Percentiles rank a stretch among this genome's conserved stretches.
Conservation (phyloP, 2,888 invertebrate genomes). For the Sinohyriopsis cumingii region DNA sequence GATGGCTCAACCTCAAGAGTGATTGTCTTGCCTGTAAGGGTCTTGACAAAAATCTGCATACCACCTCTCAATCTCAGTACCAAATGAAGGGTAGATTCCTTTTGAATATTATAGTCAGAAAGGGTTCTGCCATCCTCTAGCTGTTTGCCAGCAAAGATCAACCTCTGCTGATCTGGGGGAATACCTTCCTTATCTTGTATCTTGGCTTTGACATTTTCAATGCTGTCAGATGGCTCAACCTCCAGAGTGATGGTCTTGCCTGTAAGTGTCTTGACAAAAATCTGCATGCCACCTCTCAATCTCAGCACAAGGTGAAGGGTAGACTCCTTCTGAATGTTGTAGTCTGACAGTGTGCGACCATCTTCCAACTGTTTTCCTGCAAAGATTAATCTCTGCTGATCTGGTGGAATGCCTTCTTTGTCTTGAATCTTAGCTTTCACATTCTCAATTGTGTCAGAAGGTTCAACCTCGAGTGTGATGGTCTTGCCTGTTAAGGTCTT, state of each 20-base stretch:
- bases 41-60: conserved; percentile 85
- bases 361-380: conserved; percentile 97
- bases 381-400: conserved; percentile 76
- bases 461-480: conserved; percentile 77
- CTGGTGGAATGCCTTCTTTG: conserved; percentile 74
- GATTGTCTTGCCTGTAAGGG: conserved; percentile 68
- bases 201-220: conserved; percentile 89
- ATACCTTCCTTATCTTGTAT: conserved; percentile 75
- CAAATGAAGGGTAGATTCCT: conserved; percentile 91
- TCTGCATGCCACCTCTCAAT: conserved; percentile 85
- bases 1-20: conserved; percentile 80
- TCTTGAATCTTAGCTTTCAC: conserved; percentile 80
- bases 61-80: conserved; percentile 86
- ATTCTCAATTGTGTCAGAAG: conserved; percentile 94
- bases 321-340: conserved; percentile 96
- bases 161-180: conserved; percentile 51
- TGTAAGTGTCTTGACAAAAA: conserved; percentile 73
- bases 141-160: conserved; percentile 90
- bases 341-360: conserved; percentile 92
- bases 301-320: conserved; percentile 92
- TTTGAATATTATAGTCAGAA: conserved; percentile 92
- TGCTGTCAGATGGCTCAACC: conserved; percentile 89
- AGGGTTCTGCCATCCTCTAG: conserved; percentile 90
- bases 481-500: conserved; percentile 71
- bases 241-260: conserved; percentile 68